Evolutionary conservation across 92 coral and sea anemone genomes (phyloP).

Genomic region (Montipora capitata): DNA sequence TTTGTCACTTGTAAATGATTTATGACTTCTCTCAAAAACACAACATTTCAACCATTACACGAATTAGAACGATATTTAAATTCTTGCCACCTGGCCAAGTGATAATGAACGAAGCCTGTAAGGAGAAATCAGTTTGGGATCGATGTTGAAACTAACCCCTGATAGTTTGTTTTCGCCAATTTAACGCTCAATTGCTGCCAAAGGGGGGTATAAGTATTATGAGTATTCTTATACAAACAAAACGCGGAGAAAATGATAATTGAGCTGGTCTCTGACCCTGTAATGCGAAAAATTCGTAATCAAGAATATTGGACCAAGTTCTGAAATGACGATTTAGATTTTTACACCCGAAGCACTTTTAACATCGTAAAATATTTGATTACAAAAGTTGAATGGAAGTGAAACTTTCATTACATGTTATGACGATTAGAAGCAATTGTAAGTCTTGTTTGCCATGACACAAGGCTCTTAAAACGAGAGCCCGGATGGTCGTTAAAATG

Average conservation of each 20-base stretch:
- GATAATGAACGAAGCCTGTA: background rate
- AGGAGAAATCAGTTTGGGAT: conserved; percentile 24
- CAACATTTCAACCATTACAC: background rate
- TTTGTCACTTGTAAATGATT: background rate
- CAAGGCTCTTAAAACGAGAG: background rate
- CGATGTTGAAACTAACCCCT: background rate
- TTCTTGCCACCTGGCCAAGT: background rate
- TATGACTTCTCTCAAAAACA: background rate
- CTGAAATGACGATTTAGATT: conserved; percentile 10
- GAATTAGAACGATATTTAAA: background rate
- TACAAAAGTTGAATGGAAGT: conserved; percentile 8
- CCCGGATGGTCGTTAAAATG: background rate
- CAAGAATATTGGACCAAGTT: background rate
- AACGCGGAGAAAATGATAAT: background rate
- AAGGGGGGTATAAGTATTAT: background rate
- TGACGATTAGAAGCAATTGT: background rate
- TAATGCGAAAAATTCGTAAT: conserved; percentile 10
- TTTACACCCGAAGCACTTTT: background rate
- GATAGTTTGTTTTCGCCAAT: conserved; percentile 33
- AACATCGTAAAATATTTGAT: background rate
- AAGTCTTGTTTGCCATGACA: background rate
- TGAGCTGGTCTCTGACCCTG: background rate
- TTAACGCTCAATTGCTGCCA: conserved; percentile 60
- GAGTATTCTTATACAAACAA: background rate
- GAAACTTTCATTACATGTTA: background rate